Conservation (phyloP, 2,797 vertebrate genomes). For the Sebastes kiyomatsui region DNA sequence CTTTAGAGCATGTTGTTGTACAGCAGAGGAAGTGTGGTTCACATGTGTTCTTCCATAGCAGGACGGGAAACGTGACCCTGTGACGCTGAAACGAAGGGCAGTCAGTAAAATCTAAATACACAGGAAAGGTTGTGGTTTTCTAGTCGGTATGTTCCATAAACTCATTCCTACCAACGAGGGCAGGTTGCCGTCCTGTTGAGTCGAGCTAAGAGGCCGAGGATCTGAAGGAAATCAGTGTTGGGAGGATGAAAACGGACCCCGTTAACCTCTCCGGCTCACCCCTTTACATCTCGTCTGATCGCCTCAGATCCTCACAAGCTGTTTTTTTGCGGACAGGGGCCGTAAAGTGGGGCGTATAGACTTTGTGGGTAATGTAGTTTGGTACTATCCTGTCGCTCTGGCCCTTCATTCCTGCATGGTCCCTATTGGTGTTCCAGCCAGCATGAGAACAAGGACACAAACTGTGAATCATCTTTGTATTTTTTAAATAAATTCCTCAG, state of each 20-base stretch:
- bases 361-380: slow-evolving; percentile 62
- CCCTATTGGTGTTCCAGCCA: slow-evolving; percentile 82
- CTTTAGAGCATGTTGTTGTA: neutral
- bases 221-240: slow-evolving; percentile 16
- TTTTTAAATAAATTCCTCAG: slow-evolving; percentile 76
- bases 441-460: slow-evolving; percentile 85
- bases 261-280: slow-evolving; percentile 38
- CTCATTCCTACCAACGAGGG: slow-evolving; percentile 27
- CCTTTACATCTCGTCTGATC: slow-evolving; percentile 44
- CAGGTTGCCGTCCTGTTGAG: slow-evolving; percentile 22
- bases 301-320: slow-evolving; percentile 45
- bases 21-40: slow-evolving; percentile 18
- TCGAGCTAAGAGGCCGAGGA: neutral
- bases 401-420: slow-evolving; percentile 81
- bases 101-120: slow-evolving; percentile 19
- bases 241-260: slow-evolving; percentile 15
- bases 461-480: slow-evolving; percentile 84
- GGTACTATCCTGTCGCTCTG: slow-evolving; percentile 67
- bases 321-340: slow-evolving; percentile 28
- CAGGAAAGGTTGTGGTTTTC: slow-evolving; percentile 15
- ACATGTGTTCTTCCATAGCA: slow-evolving; percentile 40
- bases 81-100: neutral
- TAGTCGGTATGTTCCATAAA: slow-evolving; percentile 13
- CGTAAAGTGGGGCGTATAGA: slow-evolving; percentile 24
- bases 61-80: slow-evolving; percentile 16